Base-by-base conservation (phyloP, 37 sponge, comb jelly and placozoan species). In the Halisarca cf. caerulea region DNA sequence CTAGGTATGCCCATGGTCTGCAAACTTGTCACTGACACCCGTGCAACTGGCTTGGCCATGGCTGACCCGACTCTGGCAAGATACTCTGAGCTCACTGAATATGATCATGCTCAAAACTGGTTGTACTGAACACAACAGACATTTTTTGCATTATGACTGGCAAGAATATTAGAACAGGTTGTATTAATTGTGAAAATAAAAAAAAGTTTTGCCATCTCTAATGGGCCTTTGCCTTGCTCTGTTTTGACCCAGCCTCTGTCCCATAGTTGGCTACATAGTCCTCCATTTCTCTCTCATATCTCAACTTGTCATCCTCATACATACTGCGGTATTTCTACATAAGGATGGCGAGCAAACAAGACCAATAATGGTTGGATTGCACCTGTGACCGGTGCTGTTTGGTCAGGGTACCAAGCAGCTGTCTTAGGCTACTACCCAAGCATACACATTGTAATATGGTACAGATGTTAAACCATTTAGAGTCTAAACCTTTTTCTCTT, bases 401-500 rank as follows among this genome's bases (percentile, higher is more conserved):
- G n/a, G n/a, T n/a, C n/a, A n/a, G n/a, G n/a, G n/a, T n/a, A n/a
- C n/a, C n/a, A n/a, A n/a, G n/a, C n/a, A n/a, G n/a, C n/a, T n/a
- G n/a, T n/a, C n/a, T n/a, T n/a, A n/a, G n/a, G n/a, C n/a, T n/a
- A n/a, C n/a, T n/a, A n/a, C n/a, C n/a, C n/a, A n/a, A n/a, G n/a
- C n/a, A n/a, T n/a, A n/a, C n/a, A n/a, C n/a, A n/a, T n/a, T n/a
- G n/a, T n/a, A n/a, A n/a, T n/a, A n/a, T n/a, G n/a, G n/a, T n/a
- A n/a, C n/a, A n/a, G n/a, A n/a, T n/a, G n/a, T n/a, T n/a, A n/a
- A n/a, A 33, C n/a, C n/a, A n/a, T n/a, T n/a, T n/a, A n/a, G n/a
- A n/a, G n/a, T n/a, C n/a, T n/a, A n/a, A 62, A 90, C 94, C 91
- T 91, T 94, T 68, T 88, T 94, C 30, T 91, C 92, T 2, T 85